Evolutionary conservation across 2,888 invertebrate genomes (phyloP), one percentile per base, ranked within the genome.

Genomic region (Catocala nupta): DNA sequence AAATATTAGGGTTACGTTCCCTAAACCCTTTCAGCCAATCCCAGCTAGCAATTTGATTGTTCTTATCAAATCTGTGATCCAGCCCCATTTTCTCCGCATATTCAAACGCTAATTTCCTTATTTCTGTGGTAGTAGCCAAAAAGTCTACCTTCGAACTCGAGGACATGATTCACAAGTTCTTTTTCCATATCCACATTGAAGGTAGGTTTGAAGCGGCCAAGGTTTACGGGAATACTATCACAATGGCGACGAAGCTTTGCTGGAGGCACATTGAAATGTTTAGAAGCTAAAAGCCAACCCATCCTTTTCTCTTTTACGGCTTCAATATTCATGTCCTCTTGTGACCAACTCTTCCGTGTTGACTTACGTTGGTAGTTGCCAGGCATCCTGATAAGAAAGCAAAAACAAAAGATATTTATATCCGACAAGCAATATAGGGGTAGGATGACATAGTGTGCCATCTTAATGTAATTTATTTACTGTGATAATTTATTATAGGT

Each of bases 261-360:
- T 53, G 53, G 53, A 33, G 12, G 33, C 16, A 47, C 33, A 34
- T 34, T 45, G 10, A 25, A 42, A 43, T 25, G 54, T 11, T 44
- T 55, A 45, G 66, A 67, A 56, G 66, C 66, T 52, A 63, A 54
- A 50, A 67, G 66, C 66, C 66, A 67, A 55, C 66, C 63, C 66
- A 59, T 67, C 52, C 57, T 60, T 51, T 67, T 63, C 12, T 60
- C 45, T 39, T 63, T 67, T 59, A 67, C 54, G 56, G 63, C 63
- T 57, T 67, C 57, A 34, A 67, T 67, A 34, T 59, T 63, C 59
- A 57, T 61, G n/a, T n/a, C 11, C 39, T 57, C 66, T 59, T 64
- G 56, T 56, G 59, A 59, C 64, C 59, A 64, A 50, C 50, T 50
- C 50, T 50, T 50, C 50, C 50, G 36, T 34, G 50, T 50, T 34